Conservation (phyloP, 1,140 invertebrate species). For the Adelges cooleyi region DNA sequence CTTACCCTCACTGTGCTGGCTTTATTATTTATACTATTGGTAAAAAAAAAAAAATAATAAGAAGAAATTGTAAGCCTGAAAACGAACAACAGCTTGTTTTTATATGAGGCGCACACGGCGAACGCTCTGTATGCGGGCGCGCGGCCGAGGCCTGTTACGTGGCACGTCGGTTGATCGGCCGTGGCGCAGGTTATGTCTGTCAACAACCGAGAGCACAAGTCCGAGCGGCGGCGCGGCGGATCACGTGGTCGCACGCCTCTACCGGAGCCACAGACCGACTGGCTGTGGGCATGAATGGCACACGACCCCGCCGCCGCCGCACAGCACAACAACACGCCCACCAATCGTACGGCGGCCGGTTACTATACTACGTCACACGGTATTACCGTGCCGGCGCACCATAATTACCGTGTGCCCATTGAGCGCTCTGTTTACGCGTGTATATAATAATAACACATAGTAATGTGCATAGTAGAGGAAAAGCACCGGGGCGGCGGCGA, state of each 20-base stretch:
- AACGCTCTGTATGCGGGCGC: not conserved
- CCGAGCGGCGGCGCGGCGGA: not conserved
- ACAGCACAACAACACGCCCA: not conserved
- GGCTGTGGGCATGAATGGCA: slow-evolving; percentile 26
- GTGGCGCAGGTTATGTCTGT: slow-evolving; percentile 28
- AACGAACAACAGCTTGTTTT: too few relatives aligned
- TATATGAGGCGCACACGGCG: not conserved
- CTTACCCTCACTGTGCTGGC: too few relatives aligned
- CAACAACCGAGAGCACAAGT: slow-evolving; percentile 2
- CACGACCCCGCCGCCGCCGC: not conserved
- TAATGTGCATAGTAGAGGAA: too few relatives aligned
- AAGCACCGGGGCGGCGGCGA: not conserved
- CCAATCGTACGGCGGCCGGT: not conserved
- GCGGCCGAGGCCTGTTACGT: slow-evolving; percentile 9
- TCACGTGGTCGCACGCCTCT: slow-evolving; percentile 4
- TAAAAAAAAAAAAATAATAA: too few relatives aligned
- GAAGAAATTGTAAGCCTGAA: too few relatives aligned
- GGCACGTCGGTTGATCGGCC: slow-evolving; percentile 25
- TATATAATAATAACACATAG: too few relatives aligned
- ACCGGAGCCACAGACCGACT: slow-evolving; percentile 19
- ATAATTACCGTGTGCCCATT: slow-evolving; percentile 26
- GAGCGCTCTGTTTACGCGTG: not conserved
- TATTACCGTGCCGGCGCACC: slow-evolving; percentile 7
- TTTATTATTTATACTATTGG: too few relatives aligned
- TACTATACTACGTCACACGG: slow-evolving; percentile 16